Conservation (phyloP, 2,888 invertebrate genomes). For the Liopterus haemorrhoidalis region DNA sequence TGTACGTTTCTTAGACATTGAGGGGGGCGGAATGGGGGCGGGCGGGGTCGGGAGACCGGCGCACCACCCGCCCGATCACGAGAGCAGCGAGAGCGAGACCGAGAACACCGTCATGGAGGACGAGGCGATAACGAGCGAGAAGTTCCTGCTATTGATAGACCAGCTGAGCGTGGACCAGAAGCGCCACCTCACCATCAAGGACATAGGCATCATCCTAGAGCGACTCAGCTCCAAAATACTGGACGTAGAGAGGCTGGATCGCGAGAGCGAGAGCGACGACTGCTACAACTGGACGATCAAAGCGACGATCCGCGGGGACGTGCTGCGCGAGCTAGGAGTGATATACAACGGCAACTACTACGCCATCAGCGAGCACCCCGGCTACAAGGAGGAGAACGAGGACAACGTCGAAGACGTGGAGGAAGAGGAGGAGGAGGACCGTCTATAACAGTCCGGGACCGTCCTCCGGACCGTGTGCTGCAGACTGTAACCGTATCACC, state of each 20-base stretch:
- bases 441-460: slow-evolving; percentile 40
- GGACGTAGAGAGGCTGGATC: slow-evolving; percentile 85
- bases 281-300: slow-evolving; percentile 97
- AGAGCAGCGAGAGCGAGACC: slow-evolving; percentile 88
- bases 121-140: slow-evolving; percentile 82
- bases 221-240: slow-evolving; percentile 87
- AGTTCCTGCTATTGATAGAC: slow-evolving; percentile 88
- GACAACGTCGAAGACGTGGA: slow-evolving; percentile 78
- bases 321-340: slow-evolving; percentile 83
- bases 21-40: slow-evolving; percentile 52
- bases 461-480: background rate
- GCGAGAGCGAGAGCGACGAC: slow-evolving; percentile 88
- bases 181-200: slow-evolving; percentile 86
- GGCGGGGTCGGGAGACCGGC: slow-evolving; percentile 40
- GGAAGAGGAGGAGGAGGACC: slow-evolving; percentile 72
- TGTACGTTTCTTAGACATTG: slow-evolving; percentile 80
- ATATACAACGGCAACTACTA: slow-evolving; percentile 95
- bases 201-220: slow-evolving; percentile 91
- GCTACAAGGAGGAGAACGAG: slow-evolving; percentile 85
- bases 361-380: slow-evolving; percentile 90
- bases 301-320: slow-evolving; percentile 88
- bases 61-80: slow-evolving; percentile 58
- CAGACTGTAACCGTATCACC: background rate
- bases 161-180: slow-evolving; percentile 89
- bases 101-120: slow-evolving; percentile 91